phyloP scores from a whole-genome alignment of 2,797 vertebrate genomes.

The Valencia hispanica region DNA sequence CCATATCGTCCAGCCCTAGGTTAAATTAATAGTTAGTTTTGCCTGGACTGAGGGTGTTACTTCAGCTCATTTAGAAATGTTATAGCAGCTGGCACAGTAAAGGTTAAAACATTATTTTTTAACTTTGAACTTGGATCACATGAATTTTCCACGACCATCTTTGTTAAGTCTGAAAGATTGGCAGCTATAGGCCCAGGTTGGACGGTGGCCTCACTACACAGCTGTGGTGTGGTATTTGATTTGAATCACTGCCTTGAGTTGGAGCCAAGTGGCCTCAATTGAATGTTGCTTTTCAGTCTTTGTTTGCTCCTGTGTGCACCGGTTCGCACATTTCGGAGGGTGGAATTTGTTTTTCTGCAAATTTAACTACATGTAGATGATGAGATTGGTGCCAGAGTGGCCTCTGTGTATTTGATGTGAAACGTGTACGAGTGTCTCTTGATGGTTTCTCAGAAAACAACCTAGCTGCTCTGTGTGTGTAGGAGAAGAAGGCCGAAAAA shows the following conservation, averaged over 20 bases:
- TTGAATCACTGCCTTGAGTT: constrained; percentile 58
- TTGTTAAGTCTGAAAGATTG: constrained; percentile 24
- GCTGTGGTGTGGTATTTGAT: constrained; percentile 49
- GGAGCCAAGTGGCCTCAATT: constrained; percentile 48
- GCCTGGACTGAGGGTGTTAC: not conserved
- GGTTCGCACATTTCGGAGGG: constrained; percentile 36
- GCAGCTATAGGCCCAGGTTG: constrained; percentile 23
- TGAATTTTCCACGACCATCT: constrained; percentile 12
- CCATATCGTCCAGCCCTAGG: too few relatives aligned
- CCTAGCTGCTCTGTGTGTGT: constrained; percentile 9
- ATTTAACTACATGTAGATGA: constrained; percentile 28
- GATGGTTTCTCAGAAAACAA: constrained; percentile 18
- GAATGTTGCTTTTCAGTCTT: constrained; percentile 48
- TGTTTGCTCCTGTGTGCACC: constrained; percentile 37
- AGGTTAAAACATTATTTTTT: constrained; percentile 1
- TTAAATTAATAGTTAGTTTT: not conserved
- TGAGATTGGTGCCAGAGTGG: constrained; percentile 26
- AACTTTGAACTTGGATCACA: constrained; percentile 9
- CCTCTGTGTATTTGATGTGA: constrained; percentile 15
- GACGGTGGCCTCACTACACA: constrained; percentile 19
- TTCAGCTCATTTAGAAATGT: constrained; percentile 1
- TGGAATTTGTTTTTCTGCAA: constrained; percentile 34
- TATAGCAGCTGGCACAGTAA: not conserved
- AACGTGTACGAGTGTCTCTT: constrained; percentile 5
- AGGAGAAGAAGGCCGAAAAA: constrained; percentile 38